Base-by-base conservation (phyloP, 2,888 invertebrate genomes). In the Tanytarsus gracilentus region DNA sequence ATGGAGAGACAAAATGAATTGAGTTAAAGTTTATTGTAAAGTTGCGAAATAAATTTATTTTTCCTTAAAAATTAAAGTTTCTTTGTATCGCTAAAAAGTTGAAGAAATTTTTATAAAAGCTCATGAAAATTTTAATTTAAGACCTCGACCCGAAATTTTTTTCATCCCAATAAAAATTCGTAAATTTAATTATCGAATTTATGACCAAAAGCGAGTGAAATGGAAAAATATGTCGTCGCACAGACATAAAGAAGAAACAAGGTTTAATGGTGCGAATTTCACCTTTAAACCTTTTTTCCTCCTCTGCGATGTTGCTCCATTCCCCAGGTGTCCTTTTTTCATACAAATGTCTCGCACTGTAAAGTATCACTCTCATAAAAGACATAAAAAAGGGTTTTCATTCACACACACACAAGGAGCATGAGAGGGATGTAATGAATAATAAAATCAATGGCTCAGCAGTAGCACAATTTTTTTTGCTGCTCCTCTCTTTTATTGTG, bases 231-330 rank as follows among this genome's bases (percentile, higher is more conserved):
- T 21, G 21, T 11, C n/a, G 9, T 2, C 14, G 2, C 33, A 36
- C 33, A 26, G 25, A 26, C 39, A 55, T 40, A 55, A n/a, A n/a
- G n/a, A n/a, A n/a, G n/a, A n/a, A n/a, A n/a, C n/a, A n/a, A n/a
- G n/a, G n/a, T 55, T 55, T 55, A 40, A 40, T 40, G 55, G 40
- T 55, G 16, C 40, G 25, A 25, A 55, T 53, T 36, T 55, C 55
- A 53, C 26, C 26, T 40, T 55, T 40, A 52, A 52, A 39, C 40
- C 25, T 26, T 23, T 27, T 49, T n/a, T 14, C 7, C 39, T 39
- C n/a, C 18, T 51, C 18, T 16, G 30, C n/a, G 9, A 25, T 14
- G 9, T 21, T 8, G 39, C 26, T 49, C 16, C 23, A 23, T 44
- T 44, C 21, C 21, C 21, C 8, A 40, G 39, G 40, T 40, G 39